phyloP scores from a whole-genome alignment of 1,140 invertebrate genomes.

The Trichonephila clavata region DNA sequence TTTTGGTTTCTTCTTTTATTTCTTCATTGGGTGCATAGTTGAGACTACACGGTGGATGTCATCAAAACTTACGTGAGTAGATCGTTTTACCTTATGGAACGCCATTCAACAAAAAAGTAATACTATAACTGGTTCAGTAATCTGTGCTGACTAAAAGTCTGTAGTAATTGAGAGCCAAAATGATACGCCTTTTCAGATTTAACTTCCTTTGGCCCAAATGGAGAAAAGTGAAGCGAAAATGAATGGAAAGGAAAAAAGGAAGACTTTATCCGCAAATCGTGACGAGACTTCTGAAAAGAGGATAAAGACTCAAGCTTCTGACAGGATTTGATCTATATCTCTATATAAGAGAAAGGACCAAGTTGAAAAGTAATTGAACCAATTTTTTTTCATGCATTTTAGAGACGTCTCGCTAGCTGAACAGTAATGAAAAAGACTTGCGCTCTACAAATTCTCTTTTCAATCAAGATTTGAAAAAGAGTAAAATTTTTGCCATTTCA shows the following conservation, averaged over 20 bases:
- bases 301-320: background rate
- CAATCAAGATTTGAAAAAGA: conserved; percentile 49
- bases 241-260: conserved; percentile 31
- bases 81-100: too few species aligned
- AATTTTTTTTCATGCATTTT: conserved; percentile 74
- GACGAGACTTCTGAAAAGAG: conserved; percentile 16
- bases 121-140: too few species aligned
- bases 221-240: conserved; percentile 26
- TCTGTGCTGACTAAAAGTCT: background rate
- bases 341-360: conserved; percentile 37
- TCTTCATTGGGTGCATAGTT: too few species aligned
- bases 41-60: too few species aligned
- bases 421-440: conserved; percentile 42
- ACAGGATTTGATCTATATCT: conserved; percentile 44
- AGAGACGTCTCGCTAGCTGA: conserved; percentile 27
- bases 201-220: background rate
- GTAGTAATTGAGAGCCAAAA: conserved; percentile 14
- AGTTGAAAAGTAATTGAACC: conserved; percentile 41
- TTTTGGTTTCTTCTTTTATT: too few species aligned
- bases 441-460: conserved; percentile 2
- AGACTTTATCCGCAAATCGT: conserved; percentile 48
- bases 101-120: too few species aligned
- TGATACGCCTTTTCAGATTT: conserved; percentile 34
- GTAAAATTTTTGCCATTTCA: background rate
- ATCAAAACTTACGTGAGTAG: too few species aligned